phyloP scores from a whole-genome alignment of 1,140 invertebrate genomes.

The Bombus superbus region DNA sequence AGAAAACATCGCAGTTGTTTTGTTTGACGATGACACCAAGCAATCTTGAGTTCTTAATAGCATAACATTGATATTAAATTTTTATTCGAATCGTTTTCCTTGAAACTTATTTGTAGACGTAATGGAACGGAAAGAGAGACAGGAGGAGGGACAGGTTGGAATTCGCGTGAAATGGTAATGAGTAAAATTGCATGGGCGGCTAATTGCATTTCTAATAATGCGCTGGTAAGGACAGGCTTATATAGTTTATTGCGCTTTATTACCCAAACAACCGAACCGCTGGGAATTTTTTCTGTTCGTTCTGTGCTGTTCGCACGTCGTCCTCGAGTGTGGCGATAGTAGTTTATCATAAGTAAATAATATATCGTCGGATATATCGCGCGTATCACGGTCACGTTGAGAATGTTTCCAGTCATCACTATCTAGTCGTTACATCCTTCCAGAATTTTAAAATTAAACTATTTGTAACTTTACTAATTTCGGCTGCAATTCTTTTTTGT shows the following conservation, averaged over 20 bases:
- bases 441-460: too few relatives aligned
- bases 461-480: too few relatives aligned
- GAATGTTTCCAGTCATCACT: accelerated
- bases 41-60: not conserved
- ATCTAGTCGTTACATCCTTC: too few relatives aligned
- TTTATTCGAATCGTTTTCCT: not conserved
- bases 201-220: constrained; percentile 63
- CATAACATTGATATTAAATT: not conserved
- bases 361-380: constrained; percentile 29
- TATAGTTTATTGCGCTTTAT: constrained; percentile 51
- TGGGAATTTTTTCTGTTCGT: constrained; percentile 37
- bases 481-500: not conserved
- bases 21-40: not conserved
- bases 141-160: too few relatives aligned
- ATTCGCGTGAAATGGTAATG: constrained; percentile 3
- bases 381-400: constrained; percentile 1
- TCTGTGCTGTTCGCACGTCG: constrained; percentile 16
- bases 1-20: not conserved
- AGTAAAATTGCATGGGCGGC: constrained; percentile 18
- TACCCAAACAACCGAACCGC: constrained; percentile 25
- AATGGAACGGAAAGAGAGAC: not conserved
- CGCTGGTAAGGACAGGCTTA: constrained; percentile 10
- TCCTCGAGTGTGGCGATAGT: constrained; percentile 25
- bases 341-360: constrained; percentile 34
- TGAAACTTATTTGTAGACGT: not conserved